Conservation (phyloP, 2,113 vertebrate genomes). For the Ochotona curzoniae region DNA sequence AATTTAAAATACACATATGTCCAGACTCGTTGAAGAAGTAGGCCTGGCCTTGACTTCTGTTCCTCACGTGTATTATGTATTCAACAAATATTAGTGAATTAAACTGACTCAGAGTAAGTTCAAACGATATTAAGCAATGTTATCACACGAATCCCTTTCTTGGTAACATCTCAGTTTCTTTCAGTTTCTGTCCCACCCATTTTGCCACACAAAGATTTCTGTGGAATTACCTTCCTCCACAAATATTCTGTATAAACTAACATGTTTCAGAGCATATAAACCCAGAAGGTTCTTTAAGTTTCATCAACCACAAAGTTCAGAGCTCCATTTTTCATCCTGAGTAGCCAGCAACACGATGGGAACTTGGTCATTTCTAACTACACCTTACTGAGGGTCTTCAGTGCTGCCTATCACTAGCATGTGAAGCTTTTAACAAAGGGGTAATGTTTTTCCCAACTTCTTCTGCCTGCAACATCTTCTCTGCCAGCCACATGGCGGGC, state of each 20-base stretch:
- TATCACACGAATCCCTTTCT: not conserved
- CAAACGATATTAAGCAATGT: not conserved
- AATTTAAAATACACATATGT: not conserved
- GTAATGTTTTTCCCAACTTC: not conserved
- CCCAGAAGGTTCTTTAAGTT: not conserved
- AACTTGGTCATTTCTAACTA: not conserved
- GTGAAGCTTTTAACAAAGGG: not conserved
- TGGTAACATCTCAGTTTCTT: not conserved
- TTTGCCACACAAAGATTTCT: not conserved
- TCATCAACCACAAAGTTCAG: not conserved
- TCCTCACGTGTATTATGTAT: not conserved
- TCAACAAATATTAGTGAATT: not conserved
- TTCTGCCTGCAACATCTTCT: not conserved
- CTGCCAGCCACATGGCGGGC: not conserved
- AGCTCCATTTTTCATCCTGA: not conserved
- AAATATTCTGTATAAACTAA: slow-evolving; percentile 56
- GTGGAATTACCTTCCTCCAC: not conserved
- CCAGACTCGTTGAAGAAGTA: not conserved
- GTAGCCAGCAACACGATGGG: not conserved
- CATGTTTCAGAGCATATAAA: not conserved
- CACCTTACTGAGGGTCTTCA: not conserved
- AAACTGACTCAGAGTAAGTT: not conserved
- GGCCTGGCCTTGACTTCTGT: not conserved
- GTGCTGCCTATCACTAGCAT: not conserved
- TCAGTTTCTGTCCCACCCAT: not conserved